phyloP scores from a whole-genome alignment of 2,797 vertebrate species.

The Kryptolebias ocellatus region DNA sequence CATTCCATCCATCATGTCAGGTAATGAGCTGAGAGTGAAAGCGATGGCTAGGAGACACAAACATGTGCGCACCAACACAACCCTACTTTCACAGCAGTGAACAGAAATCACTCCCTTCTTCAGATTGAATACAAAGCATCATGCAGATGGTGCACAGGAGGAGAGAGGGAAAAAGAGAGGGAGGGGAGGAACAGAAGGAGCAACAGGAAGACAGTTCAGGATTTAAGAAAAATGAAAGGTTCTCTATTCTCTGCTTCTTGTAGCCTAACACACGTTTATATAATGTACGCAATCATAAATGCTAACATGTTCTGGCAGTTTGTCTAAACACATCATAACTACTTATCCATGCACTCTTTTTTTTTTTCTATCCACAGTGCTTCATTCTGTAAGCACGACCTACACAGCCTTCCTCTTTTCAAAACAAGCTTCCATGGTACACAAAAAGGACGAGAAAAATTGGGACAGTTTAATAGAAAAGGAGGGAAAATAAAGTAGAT shows the following conservation, averaged over 20 bases:
- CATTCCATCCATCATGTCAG: conserved; percentile 80
- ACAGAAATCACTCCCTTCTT: conserved; percentile 57
- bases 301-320: conserved; percentile 30
- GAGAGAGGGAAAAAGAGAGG: conserved; percentile 42
- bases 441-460: conserved; percentile 26
- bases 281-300: conserved; percentile 1
- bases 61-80: background rate
- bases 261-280: conserved; percentile 9
- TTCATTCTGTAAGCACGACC: conserved; percentile 30
- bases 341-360: conserved; percentile 20
- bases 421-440: conserved; percentile 23
- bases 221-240: conserved; percentile 29
- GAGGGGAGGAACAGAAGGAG: conserved; percentile 36
- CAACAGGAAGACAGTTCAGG: conserved; percentile 34
- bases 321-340: conserved; percentile 26
- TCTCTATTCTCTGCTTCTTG: conserved; percentile 33
- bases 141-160: conserved; percentile 78
- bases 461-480: conserved; percentile 21
- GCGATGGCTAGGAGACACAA: conserved; percentile 56
- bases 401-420: conserved; percentile 25
- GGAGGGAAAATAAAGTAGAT: conserved; percentile 25
- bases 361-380: conserved; percentile 29
- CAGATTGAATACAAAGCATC: conserved; percentile 63
- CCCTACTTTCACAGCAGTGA: conserved; percentile 34
- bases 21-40: conserved; percentile 81